Evolutionary conservation across 2,113 vertebrate species (phyloP), one percentile per base, ranked within the genome.

Genomic region (Struthidea cinerea): DNA sequence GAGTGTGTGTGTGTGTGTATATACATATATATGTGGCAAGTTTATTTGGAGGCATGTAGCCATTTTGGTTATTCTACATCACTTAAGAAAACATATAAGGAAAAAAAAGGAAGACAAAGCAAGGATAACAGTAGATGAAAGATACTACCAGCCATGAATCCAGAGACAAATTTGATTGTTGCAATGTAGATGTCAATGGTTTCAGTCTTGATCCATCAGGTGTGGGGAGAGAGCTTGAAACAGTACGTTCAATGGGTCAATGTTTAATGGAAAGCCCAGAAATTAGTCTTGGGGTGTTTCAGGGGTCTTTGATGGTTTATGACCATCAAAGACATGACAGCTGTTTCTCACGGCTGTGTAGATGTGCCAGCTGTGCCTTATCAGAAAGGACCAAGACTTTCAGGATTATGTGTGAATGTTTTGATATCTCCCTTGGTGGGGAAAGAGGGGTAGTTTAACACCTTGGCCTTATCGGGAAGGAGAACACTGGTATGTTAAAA

Each of bases 391-490:
- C 17, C 13, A 61, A 39, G 16, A 55, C 16, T 19, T n/a, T 30
- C n/a, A 55, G 26, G 28, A n/a, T n/a, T 47, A 16, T 0, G 0
- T 50, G 17, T 33, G 18, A 44, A 27, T 39, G 15, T 52, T 87
- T 32, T 1, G 2, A 23, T 77, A 44, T 28, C 27, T 77, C 10
- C 22, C 9, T 15, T 52, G 33, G 6, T 28, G 12, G 56, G 18
- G n/a, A 28, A 53, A 69, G 8, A 46, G 8, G 15, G 12, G 20
- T n/a, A 16, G 28, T 69, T 78, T 46, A 39, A 47, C 56, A 61
- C n/a, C 39, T n/a, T 13, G 13, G 16, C 13, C n/a, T 61, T 39
- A 16, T 23, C 1, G 0, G 15, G 23, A 61, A 23, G 16, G 32
- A 44, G 6, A 19, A 53, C 24, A 30, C 14, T 47, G 3, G 7